These are phyloP conservation scores for Syngnathus acus DNA, from an alignment of 2,797 vertebrate genomes.

Conservation along the genomic window DNA sequence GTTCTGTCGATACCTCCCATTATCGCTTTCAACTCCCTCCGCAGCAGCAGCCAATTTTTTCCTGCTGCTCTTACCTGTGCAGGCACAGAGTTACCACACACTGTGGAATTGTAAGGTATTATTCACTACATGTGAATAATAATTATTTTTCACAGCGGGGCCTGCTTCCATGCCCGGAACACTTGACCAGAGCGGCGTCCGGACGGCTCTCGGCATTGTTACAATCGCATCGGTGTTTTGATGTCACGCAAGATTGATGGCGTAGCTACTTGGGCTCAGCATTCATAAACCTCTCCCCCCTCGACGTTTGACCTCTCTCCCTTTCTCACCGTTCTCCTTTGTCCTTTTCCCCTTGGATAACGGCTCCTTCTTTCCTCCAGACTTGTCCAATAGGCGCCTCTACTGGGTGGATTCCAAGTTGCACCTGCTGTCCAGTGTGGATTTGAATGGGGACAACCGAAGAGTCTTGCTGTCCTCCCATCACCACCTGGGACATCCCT, in stretches of 20 bases:
- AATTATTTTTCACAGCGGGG: conserved; percentile 47
- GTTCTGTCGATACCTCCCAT: conserved; percentile 55
- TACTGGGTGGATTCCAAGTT: conserved; percentile 99
- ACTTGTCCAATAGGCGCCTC: conserved; percentile 89
- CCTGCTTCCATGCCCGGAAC: too few relatives aligned
- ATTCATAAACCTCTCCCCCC: conserved; percentile 51
- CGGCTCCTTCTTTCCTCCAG: conserved; percentile 58
- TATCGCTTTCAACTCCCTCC: conserved; percentile 53
- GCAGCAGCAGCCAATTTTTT: conserved; percentile 47
- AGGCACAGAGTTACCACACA: conserved; percentile 39
- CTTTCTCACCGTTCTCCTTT: conserved; percentile 14
- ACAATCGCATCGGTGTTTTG: conserved; percentile 56
- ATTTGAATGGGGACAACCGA: conserved; percentile 87
- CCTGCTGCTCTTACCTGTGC: conserved; percentile 48
- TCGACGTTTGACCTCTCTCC: conserved; percentile 37
- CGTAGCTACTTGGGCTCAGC: conserved; percentile 44
- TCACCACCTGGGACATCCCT: conserved; percentile 88
- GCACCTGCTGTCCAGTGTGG: conserved; percentile 91
- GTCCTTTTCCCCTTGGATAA: not conserved
- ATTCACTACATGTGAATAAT: conserved; percentile 48
- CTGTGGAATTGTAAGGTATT: conserved; percentile 54
- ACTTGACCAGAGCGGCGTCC: too few relatives aligned
- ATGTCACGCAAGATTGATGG: conserved; percentile 60
- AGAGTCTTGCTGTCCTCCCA: conserved; percentile 87
- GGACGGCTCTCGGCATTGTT: conserved; percentile 28